Conservation (phyloP, 2,797 vertebrate species). For the Diplodus sargus region DNA sequence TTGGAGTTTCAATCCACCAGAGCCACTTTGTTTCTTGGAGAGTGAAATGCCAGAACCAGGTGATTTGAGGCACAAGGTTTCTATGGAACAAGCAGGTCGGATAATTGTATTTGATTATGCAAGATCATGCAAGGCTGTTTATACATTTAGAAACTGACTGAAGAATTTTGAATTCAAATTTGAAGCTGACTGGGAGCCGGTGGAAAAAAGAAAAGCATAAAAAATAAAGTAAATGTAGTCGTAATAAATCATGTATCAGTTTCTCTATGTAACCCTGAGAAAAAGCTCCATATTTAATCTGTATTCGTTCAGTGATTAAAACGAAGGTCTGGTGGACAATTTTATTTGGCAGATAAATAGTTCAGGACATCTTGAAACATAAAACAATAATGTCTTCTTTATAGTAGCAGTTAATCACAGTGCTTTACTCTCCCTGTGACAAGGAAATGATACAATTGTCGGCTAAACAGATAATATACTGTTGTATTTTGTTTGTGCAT, state of each 20-base stretch:
- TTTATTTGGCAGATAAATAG: constrained; percentile 8
- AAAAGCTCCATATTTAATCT: background rate
- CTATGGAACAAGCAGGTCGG: background rate
- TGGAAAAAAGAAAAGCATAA: background rate
- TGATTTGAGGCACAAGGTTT: background rate
- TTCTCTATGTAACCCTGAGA: background rate
- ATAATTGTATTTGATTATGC: constrained; percentile 3
- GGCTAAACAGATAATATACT: background rate
- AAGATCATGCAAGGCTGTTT: background rate
- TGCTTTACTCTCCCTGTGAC: background rate
- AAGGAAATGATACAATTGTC: background rate
- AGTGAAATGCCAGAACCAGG: background rate
- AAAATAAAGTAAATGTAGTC: background rate
- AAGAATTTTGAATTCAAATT: background rate
- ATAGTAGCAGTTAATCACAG: background rate
- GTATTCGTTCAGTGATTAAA: constrained; percentile 5
- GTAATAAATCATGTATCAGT: background rate
- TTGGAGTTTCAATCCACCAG: background rate
- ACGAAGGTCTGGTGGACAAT: background rate
- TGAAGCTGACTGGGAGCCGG: background rate
- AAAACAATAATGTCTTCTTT: background rate
- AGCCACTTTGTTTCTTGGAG: background rate
- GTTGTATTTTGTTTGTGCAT: constrained; percentile 5
- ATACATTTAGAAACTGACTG: background rate
- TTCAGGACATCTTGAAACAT: background rate